Base-by-base conservation (phyloP, 2,113 vertebrate genomes). In the Lethenteron camtschaticum region DNA sequence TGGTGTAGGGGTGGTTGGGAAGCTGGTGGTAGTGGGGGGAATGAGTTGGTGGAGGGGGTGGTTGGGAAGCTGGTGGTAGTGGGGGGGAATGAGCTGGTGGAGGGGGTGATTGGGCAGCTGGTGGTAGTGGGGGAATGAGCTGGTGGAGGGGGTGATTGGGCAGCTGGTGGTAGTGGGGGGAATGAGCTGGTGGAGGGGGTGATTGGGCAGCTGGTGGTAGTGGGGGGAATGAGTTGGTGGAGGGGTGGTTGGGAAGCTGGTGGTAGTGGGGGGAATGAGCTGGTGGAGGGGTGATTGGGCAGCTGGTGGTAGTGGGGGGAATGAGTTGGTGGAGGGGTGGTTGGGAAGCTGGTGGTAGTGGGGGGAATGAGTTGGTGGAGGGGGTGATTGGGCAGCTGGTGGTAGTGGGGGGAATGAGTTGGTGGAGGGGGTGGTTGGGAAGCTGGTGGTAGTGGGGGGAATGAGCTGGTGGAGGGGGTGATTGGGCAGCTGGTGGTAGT, bases 211-310 rank as follows among this genome's bases (percentile, higher is more conserved):
- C 14, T 11, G 8, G 57, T 11, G 14, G 58, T 57, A 57, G 10
- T 70, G 56, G 56, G 14, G 11, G 41, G n/a, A 11, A 6, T 2
- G 55, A 11, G 57, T 57, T 58, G 56, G 3, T 14, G n/a, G 56
- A 71, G 57, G 13, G 55, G 18, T 57, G 18, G 9, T 70, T 6
- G 56, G 12, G 9, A 10, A 12, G 4, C 20, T 16, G 10, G 10
- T 68, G 10, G 24, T 16, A 24, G 58, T 20, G 16, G 58, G 11
- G 73, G 71, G 73, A 74, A 75, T 80, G 74, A 2, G n/a, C n/a
- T 1, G 2, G n/a, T 56, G 56, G 74, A 2, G n/a, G 10, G 2
- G 2, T 56, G 56, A 11, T 63, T 63, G 13, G 60, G 13, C 1
- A 14, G 13, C 60, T 41, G 24, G 24, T 41, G 24, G 24, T 41